These are phyloP conservation scores for Lepidurus couesii DNA, from an alignment of 1,140 invertebrate species.

Conservation along the genomic window DNA sequence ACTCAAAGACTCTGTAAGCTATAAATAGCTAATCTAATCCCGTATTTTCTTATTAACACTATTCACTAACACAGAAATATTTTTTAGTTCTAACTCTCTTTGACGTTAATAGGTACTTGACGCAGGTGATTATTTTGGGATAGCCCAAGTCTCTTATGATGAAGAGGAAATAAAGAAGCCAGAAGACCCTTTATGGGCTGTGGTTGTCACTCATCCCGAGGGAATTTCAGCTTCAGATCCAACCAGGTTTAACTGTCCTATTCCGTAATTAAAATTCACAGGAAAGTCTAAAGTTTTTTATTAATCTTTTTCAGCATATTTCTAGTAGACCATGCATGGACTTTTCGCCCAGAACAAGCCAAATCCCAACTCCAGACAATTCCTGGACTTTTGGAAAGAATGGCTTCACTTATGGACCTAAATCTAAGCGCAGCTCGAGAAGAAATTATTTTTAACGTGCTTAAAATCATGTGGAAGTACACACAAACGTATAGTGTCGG, in stretches of 20 bases:
- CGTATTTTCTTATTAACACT: background rate
- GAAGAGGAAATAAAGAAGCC: conserved; percentile 48
- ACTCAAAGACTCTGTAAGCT: conserved; percentile 43
- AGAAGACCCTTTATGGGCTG: conserved; percentile 56
- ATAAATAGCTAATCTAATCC: background rate
- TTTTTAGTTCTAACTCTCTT: conserved; percentile 37
- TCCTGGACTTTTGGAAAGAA: conserved; percentile 60
- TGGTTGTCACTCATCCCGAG: conserved; percentile 55
- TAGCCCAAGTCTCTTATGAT: conserved; percentile 62
- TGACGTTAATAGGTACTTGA: conserved; percentile 58
- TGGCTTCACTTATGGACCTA: conserved; percentile 66
- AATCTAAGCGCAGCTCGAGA: conserved; percentile 46
- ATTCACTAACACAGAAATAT: background rate
- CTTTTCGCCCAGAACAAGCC: conserved; percentile 61
- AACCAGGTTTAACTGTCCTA: conserved; percentile 46
- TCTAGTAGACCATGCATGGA: conserved; percentile 86
- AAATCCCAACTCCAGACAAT: conserved; percentile 55
- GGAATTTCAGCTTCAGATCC: conserved; percentile 54
- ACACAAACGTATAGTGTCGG: conserved; percentile 66
- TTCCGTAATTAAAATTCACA: background rate
- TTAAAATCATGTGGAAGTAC: conserved; percentile 69
- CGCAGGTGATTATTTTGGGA: conserved; percentile 61
- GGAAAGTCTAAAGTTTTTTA: background rate
- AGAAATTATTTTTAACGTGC: conserved; percentile 58
- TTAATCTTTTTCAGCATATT: conserved; percentile 55